Evolutionary conservation across 2,113 vertebrate genomes (phyloP), one percentile per base, ranked within the genome.

Genomic region (Ochotona princeps): DNA sequence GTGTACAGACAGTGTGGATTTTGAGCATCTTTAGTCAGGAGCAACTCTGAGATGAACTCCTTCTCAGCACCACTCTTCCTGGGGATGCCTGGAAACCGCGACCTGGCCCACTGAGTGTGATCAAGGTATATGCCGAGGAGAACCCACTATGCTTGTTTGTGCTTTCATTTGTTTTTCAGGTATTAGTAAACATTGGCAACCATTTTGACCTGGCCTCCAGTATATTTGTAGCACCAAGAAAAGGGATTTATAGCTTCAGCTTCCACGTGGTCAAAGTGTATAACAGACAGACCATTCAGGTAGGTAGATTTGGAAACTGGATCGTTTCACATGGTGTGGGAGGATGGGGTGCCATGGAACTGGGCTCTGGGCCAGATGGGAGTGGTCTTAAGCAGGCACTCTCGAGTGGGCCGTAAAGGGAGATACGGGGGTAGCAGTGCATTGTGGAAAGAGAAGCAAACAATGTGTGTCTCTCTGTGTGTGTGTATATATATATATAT

Each of bases 191-290:
- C 97, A 99, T 99, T 97, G 99, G 99, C 97, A 99, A 99, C 98
- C 99, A 99, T 98, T 99, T 99, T 97, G 99, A 99, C 97, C 98
- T 99, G 83, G 99, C 99, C 98, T 99, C 99, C 96, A 99, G 99
- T 98, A 99, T 99, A 97, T 99, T 99, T 98, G 99, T 99, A 97
- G 99, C 99, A 70, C 99, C 99, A 25, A 98, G 99, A 89, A 99
- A 99, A 98, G 99, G 99, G 65, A 99, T 99, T 89, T 99, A 99
- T 98, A 99, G 99, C 97, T 99, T 99, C 98, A 99, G 99, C 97
- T 99, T 99, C 97, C 99, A 99, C 92, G 99, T 99, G 98, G 99
- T 99, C 96, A 99, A 99, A 98, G 99, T 99, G 89, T 99, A 99
- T 98, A 99, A 99, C 98, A 99, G 99, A 98, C 99, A 99, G 98